Conservation (phyloP, 2,797 vertebrate genomes). For the Phalloptychus januarius region DNA sequence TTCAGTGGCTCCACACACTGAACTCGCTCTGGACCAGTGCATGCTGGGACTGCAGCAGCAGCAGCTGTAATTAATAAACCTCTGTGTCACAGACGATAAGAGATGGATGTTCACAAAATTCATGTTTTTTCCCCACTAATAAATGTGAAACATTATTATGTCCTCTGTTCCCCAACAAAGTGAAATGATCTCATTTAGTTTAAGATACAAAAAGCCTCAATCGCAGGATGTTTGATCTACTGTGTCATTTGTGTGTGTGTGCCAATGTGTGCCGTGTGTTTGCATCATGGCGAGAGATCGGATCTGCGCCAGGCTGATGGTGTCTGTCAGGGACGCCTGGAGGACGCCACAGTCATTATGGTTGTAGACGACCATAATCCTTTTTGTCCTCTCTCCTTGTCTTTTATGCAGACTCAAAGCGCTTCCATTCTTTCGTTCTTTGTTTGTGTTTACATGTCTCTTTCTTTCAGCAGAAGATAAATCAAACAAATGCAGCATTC, state of each 20-base stretch:
- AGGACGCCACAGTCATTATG: conserved; percentile 43
- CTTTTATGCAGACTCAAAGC: conserved; percentile 19
- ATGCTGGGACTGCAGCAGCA: conserved; percentile 74
- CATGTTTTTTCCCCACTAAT: neutral
- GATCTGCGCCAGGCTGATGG: conserved; percentile 68
- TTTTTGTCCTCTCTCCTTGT: conserved; percentile 31
- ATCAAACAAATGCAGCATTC: conserved; percentile 73
- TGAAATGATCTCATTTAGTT: conserved; percentile 68
- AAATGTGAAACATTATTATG: conserved; percentile 20
- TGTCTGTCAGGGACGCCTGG: conserved; percentile 51
- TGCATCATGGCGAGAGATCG: conserved; percentile 72
- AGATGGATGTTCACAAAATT: conserved; percentile 20
- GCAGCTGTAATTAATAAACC: conserved; percentile 39
- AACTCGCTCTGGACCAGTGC: conserved; percentile 67
- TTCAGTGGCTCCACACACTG: conserved; percentile 73
- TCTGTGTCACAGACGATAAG: conserved; percentile 36
- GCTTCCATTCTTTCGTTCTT: neutral
- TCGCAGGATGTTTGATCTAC: neutral
- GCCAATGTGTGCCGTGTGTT: conserved; percentile 64
- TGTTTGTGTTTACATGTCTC: conserved; percentile 5
- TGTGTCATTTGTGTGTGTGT: conserved; percentile 61
- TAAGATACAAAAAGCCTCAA: conserved; percentile 23
- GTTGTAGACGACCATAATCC: conserved; percentile 65
- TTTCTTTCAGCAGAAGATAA: conserved; percentile 65
- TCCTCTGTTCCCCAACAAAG: conserved; percentile 67